Conservation (phyloP, 2,113 vertebrate species). For the Forbesichthys papilliferus region DNA sequence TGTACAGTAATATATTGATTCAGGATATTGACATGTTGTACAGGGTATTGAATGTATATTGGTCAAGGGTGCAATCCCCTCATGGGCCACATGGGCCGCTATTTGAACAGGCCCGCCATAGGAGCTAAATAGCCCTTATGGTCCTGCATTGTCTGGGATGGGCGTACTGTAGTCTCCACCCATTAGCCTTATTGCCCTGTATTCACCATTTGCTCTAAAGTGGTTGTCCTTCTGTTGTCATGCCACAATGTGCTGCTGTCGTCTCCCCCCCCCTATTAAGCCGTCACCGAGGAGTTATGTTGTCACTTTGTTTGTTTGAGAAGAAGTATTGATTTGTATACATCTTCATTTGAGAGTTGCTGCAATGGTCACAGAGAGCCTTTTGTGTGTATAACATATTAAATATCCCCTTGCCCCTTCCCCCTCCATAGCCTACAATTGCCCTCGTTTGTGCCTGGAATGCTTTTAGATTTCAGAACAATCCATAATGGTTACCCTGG, state of each 20-base stretch:
- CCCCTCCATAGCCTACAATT: constrained; percentile 2
- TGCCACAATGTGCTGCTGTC: not conserved
- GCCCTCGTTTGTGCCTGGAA: not conserved
- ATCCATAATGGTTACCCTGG: not conserved
- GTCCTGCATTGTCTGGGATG: constrained; percentile 45
- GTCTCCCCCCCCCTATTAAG: too few relatives aligned
- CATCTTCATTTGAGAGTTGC: constrained; percentile 17
- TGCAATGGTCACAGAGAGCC: not conserved
- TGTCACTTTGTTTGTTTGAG: constrained; percentile 22
- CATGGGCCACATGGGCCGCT: too few relatives aligned
- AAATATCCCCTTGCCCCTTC: too few relatives aligned
- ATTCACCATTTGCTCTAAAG: not conserved
- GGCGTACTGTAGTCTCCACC: constrained; percentile 44
- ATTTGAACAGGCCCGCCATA: too few relatives aligned
- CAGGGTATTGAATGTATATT: too few relatives aligned
- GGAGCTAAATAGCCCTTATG: too few relatives aligned
- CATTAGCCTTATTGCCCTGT: constrained; percentile 27
- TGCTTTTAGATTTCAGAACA: constrained; percentile 9
- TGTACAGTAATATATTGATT: too few relatives aligned
- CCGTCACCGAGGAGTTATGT: not conserved
- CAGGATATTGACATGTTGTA: too few relatives aligned
- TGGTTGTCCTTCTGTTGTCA: not conserved
- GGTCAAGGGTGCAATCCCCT: too few relatives aligned
- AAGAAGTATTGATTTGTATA: constrained; percentile 27
- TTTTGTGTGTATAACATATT: not conserved